These are phyloP conservation scores for Carcinoscorpius rotundicauda DNA, from an alignment of 1,140 invertebrate genomes.

Conservation along the genomic window DNA sequence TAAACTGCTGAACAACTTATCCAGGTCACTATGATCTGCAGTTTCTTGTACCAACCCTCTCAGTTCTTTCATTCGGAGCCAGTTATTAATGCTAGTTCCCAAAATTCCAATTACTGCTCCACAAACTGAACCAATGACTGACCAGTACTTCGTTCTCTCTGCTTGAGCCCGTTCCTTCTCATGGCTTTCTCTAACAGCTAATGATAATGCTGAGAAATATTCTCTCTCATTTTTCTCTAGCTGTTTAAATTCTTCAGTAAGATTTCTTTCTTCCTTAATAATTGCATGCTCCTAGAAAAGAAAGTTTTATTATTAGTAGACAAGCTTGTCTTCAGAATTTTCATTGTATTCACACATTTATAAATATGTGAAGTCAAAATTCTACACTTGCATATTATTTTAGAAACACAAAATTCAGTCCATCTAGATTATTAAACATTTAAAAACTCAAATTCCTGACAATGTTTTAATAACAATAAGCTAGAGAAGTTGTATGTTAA, in stretches of 20 bases:
- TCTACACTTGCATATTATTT: too few species aligned
- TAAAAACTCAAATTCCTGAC: too few species aligned
- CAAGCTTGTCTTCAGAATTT: too few species aligned
- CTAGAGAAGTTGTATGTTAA: too few species aligned
- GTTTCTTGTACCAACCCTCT: constrained; percentile 42
- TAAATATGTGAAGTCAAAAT: too few species aligned
- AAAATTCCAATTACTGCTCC: constrained; percentile 52
- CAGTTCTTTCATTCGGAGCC: constrained; percentile 50
- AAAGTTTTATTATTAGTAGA: not conserved
- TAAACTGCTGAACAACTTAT: constrained; percentile 22
- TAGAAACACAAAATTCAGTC: too few species aligned
- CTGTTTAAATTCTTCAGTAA: constrained; percentile 29
- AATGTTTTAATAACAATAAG: too few species aligned
- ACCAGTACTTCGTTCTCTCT: constrained; percentile 65
- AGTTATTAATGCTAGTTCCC: constrained; percentile 50
- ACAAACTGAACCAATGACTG: constrained; percentile 53
- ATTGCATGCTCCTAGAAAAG: constrained; percentile 32
- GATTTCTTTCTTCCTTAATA: constrained; percentile 32
- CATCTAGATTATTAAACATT: too few species aligned
- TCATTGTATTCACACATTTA: too few species aligned
- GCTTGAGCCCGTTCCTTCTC: constrained; percentile 57
- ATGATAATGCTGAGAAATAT: constrained; percentile 48
- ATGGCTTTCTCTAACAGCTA: constrained; percentile 53
- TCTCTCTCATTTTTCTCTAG: constrained; percentile 46
- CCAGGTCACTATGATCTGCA: constrained; percentile 20